phyloP scores from a whole-genome alignment of 2,888 invertebrate genomes.

The Chorisops tibialis region DNA sequence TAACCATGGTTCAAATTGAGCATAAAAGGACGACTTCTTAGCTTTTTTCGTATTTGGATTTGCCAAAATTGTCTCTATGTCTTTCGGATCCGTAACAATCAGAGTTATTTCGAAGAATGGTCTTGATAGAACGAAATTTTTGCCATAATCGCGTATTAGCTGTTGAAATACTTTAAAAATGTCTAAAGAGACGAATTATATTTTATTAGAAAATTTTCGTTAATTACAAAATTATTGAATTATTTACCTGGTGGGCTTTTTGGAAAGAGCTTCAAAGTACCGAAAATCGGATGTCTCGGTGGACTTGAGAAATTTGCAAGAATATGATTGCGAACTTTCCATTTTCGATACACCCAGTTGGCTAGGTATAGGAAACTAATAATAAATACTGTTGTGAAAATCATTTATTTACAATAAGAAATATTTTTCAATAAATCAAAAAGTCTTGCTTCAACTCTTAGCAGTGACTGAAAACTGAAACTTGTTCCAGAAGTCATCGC shows the following conservation, averaged over 20 bases:
- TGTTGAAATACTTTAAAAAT: neutral
- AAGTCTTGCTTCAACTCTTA: too few species aligned
- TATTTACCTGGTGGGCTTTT: constrained; percentile 2
- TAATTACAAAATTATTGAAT: neutral
- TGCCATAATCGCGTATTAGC: neutral
- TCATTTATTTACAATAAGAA: too few species aligned
- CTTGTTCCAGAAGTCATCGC: too few species aligned
- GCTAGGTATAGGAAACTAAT: too few species aligned
- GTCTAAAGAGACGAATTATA: neutral
- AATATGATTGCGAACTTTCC: too few species aligned
- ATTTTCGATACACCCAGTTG: too few species aligned
- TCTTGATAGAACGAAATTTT: constrained; percentile 7
- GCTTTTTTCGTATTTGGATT: constrained; percentile 20
- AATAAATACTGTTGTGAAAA: too few species aligned
- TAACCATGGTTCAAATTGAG: constrained; percentile 6
- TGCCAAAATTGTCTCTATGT: constrained; percentile 5
- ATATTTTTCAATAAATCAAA: too few species aligned
- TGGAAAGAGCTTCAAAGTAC: neutral
- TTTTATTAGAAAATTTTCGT: neutral
- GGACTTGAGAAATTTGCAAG: constrained; percentile 5
- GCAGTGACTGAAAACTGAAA: too few species aligned
- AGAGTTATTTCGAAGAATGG: neutral
- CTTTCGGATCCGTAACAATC: constrained; percentile 9
- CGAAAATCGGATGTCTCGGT: constrained; percentile 4
- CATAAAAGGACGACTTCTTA: constrained; percentile 8